Base-by-base conservation (phyloP, 1,140 invertebrate species). In the Drosophila kurseongensis region DNA sequence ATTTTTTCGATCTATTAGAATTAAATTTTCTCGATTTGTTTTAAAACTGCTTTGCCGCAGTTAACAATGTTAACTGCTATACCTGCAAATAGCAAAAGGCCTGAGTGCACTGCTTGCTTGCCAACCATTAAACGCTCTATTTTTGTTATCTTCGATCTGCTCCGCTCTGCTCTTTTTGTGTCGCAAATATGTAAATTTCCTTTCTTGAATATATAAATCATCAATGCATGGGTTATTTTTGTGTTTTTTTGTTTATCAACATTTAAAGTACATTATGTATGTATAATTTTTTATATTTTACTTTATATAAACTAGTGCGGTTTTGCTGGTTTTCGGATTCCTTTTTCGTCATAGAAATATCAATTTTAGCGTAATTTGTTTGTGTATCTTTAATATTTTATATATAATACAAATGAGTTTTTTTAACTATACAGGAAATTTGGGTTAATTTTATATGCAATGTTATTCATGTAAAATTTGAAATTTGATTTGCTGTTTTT, bases 351-450 rank as follows among this genome's bases (percentile, higher is more conserved):
- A 55, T 61, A 57, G 41, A 58, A 54, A 48, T 63, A 48, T 63
- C 56, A 45, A 66, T 55, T 51, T 60, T 67, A 66, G 38, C 57
- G 40, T 76, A 45, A 54, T 58, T 54, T 57, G 56, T 78, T 81
- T 58, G 60, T 78, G 72, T 58, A 60, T 56, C 29, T 77, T 60
- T 66, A 52, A 61, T 74, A 59, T 75, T 76, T 88, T 48, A 88
- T 86, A 79, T 86, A 86, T 86, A 73, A 82, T 86, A 86, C 83
- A 86, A 88, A 86, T 86, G 65, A 75, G 50, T 72, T 86, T 78
- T 78, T 81, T 86, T 75, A 82, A 73, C 83, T 86, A 88, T 86
- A 86, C 82, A 86, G 80, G 74, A 86, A 86, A 86, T 86, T 66
- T 85, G 48, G 67, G 44, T 73, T 63, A 80, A 68, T 84, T 73